Conservation (phyloP, 1,140 invertebrate genomes). For the Lepeophtheirus salmonis region DNA sequence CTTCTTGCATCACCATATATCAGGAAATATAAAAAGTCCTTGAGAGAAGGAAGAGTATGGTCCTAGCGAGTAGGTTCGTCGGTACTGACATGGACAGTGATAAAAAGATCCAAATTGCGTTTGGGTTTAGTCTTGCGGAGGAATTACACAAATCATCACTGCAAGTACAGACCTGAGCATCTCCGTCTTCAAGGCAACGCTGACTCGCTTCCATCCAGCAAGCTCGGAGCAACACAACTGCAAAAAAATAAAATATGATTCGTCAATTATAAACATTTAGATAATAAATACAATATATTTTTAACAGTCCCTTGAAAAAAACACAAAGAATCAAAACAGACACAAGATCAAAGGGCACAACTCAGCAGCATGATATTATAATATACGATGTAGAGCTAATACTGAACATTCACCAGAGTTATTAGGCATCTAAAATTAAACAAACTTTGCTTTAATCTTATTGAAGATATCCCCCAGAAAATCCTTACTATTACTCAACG, state of each 20-base stretch:
- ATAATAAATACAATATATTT: too few species aligned
- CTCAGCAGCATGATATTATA: too few species aligned
- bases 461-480: too few species aligned
- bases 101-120: not conserved
- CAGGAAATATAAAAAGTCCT: not conserved
- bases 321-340: too few species aligned
- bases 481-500: too few species aligned
- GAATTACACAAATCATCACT: slow-evolving; percentile 7
- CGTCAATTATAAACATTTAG: too few species aligned
- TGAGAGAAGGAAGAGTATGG: not conserved
- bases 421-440: too few species aligned
- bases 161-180: slow-evolving; percentile 4
- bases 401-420: too few species aligned
- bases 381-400: too few species aligned
- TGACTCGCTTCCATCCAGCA: slow-evolving; percentile 12
- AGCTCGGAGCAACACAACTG: slow-evolving; percentile 13
- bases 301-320: too few species aligned
- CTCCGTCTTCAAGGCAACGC: slow-evolving; percentile 4
- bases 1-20: not conserved
- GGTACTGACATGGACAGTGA: not conserved
- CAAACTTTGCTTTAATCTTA: too few species aligned
- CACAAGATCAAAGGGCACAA: too few species aligned
- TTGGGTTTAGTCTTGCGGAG: not conserved
- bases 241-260: slow-evolving; percentile 3
- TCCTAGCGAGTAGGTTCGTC: not conserved